Base-by-base conservation (phyloP, 2,113 vertebrate genomes). In the Smithornis capensis region DNA sequence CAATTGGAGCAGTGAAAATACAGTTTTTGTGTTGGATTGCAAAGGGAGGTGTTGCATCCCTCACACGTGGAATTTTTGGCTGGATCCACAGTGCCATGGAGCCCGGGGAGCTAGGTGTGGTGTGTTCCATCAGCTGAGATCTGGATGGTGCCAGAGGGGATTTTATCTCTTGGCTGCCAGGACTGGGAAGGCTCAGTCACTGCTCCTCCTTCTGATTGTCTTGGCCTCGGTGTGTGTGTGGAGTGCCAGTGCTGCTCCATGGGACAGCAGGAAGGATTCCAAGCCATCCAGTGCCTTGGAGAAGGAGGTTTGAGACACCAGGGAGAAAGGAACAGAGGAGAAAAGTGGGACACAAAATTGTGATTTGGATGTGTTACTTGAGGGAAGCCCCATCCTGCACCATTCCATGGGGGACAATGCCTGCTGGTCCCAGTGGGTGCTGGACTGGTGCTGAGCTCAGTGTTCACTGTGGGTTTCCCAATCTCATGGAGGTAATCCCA, bases 181-280 rank as follows among this genome's bases (percentile, higher is more conserved):
- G 18, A 27, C 40, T 28, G 63, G 84, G 44, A 53, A 80, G 62
- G 14, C 19, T 69, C 33, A 12, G 23, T 37, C n/a, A 38, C 38
- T 0, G 4, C 62, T 94, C 69, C 74, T 77, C 77, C 73, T 81
- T 13, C 6, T 0, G 38, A 21, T 38, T 28, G 19, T 50, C 77
- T 68, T 4, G 3, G 33, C 40, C n/a, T 13, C 57, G 2, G 29
- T 0, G 27, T 23, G 19, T 0, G 10, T 6, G 0, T 12, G 64
- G 70, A 68, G 55, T 3, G 22, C 42, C 56, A 28, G 38, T 33
- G 45, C 33, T 38, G 35, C 70, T 62, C 52, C 52, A 0, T 8
- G 4, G 71, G 67, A 31, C 40, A 50, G 60, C 55, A 63, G 65
- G 10, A 16, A 31, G n/a, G 65, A 5, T 57, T 40, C 15, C 1